Evolutionary conservation across 2,888 invertebrate genomes (phyloP).

Genomic region (Silvanus unidentatus): DNA sequence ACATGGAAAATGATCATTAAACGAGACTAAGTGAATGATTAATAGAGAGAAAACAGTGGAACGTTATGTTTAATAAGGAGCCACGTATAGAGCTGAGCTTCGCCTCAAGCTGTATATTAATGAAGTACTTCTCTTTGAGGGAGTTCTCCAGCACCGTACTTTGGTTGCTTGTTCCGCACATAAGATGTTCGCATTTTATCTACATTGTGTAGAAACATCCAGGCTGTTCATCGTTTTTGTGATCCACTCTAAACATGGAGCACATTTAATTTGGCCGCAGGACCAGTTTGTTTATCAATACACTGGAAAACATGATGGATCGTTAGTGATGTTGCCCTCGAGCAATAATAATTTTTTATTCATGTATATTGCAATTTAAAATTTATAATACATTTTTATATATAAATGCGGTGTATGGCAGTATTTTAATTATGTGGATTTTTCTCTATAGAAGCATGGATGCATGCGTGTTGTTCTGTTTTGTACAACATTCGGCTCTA

Average conservation of each 20-base stretch:
- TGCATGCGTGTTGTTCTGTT: too few relatives aligned
- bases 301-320: conserved; percentile 33
- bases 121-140: conserved; percentile 40
- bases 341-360: conserved; percentile 29
- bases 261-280: conserved; percentile 39
- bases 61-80: conserved; percentile 10
- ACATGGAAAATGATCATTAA: conserved; percentile 8
- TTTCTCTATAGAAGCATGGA: not conserved
- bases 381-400: conserved; percentile 25
- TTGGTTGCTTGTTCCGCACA: conserved; percentile 27
- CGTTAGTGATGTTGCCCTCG: conserved; percentile 34
- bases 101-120: conserved; percentile 39
- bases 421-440: conserved; percentile 3
- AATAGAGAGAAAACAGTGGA: conserved; percentile 26
- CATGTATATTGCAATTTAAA: conserved; percentile 25
- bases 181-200: conserved; percentile 43
- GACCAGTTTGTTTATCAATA: conserved; percentile 41
- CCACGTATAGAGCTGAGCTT: conserved; percentile 20
- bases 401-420: conserved; percentile 3
- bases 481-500: too few relatives aligned
- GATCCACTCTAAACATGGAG: conserved; percentile 32
- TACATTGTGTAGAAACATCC: conserved; percentile 40
- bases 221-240: conserved; percentile 36
- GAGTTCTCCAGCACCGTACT: conserved; percentile 24
- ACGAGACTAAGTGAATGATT: conserved; percentile 32